Percentiles rank a stretch among this genome's conserved stretches.
These are phyloP conservation scores for Leistus spinibarbis DNA, from an alignment of 2,888 invertebrate genomes.

Conservation along the genomic window DNA sequence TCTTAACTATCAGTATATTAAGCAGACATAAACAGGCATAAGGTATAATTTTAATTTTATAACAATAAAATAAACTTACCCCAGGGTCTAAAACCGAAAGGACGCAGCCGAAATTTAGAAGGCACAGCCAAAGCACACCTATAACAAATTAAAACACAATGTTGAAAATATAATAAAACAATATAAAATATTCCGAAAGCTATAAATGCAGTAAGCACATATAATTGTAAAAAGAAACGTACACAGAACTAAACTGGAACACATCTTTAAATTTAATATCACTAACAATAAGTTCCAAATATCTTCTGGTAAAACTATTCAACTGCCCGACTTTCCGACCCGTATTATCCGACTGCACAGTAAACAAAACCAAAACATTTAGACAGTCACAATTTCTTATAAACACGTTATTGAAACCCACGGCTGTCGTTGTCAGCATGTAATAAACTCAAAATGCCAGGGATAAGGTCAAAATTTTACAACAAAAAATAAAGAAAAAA, in stretches of 20 bases:
- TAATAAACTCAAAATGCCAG: background rate
- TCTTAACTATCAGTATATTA: too few relatives aligned
- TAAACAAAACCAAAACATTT: background rate
- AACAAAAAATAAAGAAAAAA: background rate
- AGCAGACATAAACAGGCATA: too few relatives aligned
- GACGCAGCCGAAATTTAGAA: slow-evolving; percentile 54
- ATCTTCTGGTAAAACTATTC: background rate
- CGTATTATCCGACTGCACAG: background rate
- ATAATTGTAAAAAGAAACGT: background rate
- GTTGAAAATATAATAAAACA: background rate
- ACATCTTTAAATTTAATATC: background rate
- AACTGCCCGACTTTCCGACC: background rate
- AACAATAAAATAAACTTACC: slow-evolving; percentile 49
- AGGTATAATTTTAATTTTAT: background rate
- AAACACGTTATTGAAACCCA: background rate
- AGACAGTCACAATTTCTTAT: background rate
- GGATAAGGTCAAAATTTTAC: background rate
- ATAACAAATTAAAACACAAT: slow-evolving; percentile 46
- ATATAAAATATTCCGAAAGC: background rate
- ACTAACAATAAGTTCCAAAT: background rate
- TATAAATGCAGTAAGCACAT: background rate
- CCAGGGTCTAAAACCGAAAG: slow-evolving; percentile 57
- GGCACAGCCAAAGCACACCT: slow-evolving; percentile 57
- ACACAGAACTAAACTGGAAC: background rate
- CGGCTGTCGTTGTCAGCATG: background rate